Evolutionary conservation across 92 coral and sea anemone genomes (phyloP).

Genomic region (Epizoanthus ramosus): DNA sequence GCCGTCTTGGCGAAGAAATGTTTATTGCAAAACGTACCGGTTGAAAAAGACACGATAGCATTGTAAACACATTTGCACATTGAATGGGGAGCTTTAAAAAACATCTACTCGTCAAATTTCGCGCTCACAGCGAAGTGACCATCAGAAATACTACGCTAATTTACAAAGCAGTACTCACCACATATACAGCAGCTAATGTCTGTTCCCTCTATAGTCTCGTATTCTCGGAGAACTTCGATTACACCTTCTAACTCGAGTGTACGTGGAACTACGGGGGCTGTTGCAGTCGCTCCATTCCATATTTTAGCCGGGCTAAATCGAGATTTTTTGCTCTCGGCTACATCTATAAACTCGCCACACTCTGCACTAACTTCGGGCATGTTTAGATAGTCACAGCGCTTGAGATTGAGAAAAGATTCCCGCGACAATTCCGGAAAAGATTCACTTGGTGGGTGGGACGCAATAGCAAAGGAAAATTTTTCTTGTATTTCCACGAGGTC

Average conservation of each 20-base stretch:
- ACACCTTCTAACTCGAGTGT: constrained; percentile 95
- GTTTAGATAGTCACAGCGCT: constrained; percentile 21
- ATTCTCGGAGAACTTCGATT: constrained; percentile 94
- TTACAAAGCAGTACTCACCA: constrained; percentile 68
- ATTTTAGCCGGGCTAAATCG: constrained; percentile 79
- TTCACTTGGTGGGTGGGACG: constrained; percentile 91
- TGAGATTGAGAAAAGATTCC: constrained; percentile 11
- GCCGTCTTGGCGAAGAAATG: not conserved
- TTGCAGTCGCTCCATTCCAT: constrained; percentile 62
- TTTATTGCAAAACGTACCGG: constrained; percentile 33
- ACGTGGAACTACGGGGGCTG: constrained; percentile 73
- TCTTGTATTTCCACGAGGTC: constrained; percentile 91
- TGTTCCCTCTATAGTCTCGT: constrained; percentile 92
- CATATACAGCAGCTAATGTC: constrained; percentile 98
- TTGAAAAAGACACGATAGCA: constrained; percentile 17
- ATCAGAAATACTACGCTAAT: not conserved
- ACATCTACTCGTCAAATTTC: constrained; percentile 26
- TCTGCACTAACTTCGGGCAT: constrained; percentile 86
- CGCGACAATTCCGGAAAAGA: constrained; percentile 28
- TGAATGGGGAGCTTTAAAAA: constrained; percentile 50
- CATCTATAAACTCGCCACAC: constrained; percentile 59
- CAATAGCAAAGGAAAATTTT: constrained; percentile 67
- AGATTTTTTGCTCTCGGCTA: constrained; percentile 79
- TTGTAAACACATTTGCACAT: constrained; percentile 57
- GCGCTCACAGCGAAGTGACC: constrained; percentile 11